Conservation (phyloP, 2,797 vertebrate species). For the Remorina albescens region DNA sequence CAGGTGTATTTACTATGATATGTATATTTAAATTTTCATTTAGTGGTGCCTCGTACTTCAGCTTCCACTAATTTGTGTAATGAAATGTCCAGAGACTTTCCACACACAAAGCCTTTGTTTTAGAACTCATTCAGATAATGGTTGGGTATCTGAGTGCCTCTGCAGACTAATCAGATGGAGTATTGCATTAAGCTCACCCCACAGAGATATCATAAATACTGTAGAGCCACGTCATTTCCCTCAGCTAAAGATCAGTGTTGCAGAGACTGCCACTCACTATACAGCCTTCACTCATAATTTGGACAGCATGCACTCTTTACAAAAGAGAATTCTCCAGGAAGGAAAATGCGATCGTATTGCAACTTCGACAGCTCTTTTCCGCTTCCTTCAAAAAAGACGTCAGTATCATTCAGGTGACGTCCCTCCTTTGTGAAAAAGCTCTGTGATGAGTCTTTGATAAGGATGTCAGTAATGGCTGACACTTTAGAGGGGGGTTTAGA, state of each 20-base stretch:
- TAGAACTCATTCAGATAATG: constrained; percentile 32
- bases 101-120: constrained; percentile 37
- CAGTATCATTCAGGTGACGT: constrained; percentile 38
- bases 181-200: constrained; percentile 40
- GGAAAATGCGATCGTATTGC: constrained; percentile 17
- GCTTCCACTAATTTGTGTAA: neutral
- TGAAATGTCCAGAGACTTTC: constrained; percentile 15
- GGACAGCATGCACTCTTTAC: constrained; percentile 18
- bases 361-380: constrained; percentile 24
- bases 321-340: constrained; percentile 21
- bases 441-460: constrained; percentile 57
- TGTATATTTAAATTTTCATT: neutral
- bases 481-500: constrained; percentile 32
- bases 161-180: constrained; percentile 49
- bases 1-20: neutral
- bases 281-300: constrained; percentile 64
- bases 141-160: constrained; percentile 23
- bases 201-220: constrained; percentile 49
- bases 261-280: constrained; percentile 15
- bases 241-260: constrained; percentile 40
- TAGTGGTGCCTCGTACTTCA: neutral
- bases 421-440: constrained; percentile 46
- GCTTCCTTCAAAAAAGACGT: constrained; percentile 33
- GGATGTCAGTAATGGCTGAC: constrained; percentile 53
- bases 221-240: constrained; percentile 23